These are phyloP conservation scores for Vanessa tameamea DNA, from an alignment of 1,140 invertebrate species.

Conservation along the genomic window DNA sequence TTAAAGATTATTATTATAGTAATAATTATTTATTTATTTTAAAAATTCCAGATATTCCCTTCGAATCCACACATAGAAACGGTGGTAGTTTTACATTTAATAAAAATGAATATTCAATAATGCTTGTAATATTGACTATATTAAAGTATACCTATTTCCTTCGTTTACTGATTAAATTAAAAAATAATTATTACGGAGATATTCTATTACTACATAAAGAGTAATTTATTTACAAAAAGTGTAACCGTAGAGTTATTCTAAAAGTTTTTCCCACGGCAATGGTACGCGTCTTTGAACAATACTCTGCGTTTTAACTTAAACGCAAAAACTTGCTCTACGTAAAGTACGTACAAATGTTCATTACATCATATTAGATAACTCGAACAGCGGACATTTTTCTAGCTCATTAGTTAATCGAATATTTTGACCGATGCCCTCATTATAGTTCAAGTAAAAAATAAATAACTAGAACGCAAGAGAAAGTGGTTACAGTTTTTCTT, in stretches of 20 bases:
- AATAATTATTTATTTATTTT: too few species aligned
- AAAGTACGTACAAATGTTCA: background rate
- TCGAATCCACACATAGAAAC: too few species aligned
- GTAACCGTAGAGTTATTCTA: conserved; percentile 14
- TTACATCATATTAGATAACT: conserved; percentile 13
- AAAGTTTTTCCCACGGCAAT: conserved; percentile 31
- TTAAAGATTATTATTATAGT: too few species aligned
- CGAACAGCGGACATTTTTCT: background rate
- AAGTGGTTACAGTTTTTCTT: background rate
- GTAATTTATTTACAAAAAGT: conserved; percentile 1
- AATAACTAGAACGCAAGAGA: background rate
- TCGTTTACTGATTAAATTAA: background rate
- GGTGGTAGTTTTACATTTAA: too few species aligned
- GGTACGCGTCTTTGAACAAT: conserved; percentile 29
- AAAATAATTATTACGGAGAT: background rate
- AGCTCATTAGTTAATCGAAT: background rate
- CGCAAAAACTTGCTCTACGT: conserved; percentile 13
- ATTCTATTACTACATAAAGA: background rate
- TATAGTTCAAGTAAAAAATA: background rate
- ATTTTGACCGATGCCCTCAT: conserved; percentile 14
- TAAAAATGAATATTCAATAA: too few species aligned
- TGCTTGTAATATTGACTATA: too few species aligned
- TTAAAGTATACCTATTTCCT: too few species aligned
- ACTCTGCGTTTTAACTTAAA: conserved; percentile 19
- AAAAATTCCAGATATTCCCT: too few species aligned